These are phyloP conservation scores for Nymphalis io DNA, from an alignment of 1,140 invertebrate species.

Conservation along the genomic window DNA sequence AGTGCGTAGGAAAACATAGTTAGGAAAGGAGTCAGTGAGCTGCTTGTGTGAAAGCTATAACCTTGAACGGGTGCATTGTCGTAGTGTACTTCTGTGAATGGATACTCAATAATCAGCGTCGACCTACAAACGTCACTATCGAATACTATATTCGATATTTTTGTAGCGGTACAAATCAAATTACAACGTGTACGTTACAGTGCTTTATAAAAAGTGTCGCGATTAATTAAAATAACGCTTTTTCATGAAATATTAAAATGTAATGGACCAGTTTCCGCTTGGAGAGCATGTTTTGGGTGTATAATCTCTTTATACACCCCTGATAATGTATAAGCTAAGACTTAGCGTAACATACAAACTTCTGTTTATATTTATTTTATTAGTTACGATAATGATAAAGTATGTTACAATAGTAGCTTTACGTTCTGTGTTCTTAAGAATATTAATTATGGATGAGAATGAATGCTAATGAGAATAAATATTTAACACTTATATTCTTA, in stretches of 20 bases:
- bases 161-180: slow-evolving; percentile 53
- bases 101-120: slow-evolving; percentile 32
- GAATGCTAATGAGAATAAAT: no score
- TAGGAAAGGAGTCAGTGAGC: slow-evolving; percentile 43
- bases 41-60: slow-evolving; percentile 66
- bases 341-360: no score
- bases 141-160: slow-evolving; percentile 60
- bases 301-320: no score
- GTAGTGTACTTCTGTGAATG: slow-evolving; percentile 51
- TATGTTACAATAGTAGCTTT: no score
- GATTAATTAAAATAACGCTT: slow-evolving; percentile 1
- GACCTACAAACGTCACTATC: slow-evolving; percentile 60
- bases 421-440: no score
- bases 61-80: slow-evolving; percentile 60
- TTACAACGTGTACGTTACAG: slow-evolving; percentile 11
- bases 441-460: no score
- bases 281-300: no score
- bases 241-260: no score
- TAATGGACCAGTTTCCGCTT: no score
- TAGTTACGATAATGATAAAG: no score
- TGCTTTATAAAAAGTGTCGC: neutral
- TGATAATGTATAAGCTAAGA: no score
- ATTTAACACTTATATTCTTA: neutral
- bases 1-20: neutral
- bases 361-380: no score